These are phyloP conservation scores for Rhynchonycteris naso DNA, from an alignment of 2,797 vertebrate genomes.

Conservation along the genomic window DNA sequence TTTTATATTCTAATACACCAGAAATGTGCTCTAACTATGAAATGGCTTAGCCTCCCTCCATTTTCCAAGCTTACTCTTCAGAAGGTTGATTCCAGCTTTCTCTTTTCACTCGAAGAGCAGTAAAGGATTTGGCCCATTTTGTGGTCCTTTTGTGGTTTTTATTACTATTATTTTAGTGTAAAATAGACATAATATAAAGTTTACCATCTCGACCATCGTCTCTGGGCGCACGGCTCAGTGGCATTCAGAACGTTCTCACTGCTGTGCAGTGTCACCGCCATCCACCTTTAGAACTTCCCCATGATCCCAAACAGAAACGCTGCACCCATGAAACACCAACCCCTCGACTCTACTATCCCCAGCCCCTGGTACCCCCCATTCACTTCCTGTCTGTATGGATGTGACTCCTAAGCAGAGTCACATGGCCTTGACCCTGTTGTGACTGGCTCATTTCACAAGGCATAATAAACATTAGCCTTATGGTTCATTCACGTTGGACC, in stretches of 20 bases:
- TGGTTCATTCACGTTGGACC: accelerated
- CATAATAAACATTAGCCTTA: neutral
- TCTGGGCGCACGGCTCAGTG: neutral
- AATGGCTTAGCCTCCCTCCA: neutral
- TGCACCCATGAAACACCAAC: no score
- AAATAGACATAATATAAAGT: neutral
- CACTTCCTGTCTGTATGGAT: neutral
- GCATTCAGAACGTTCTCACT: accelerated
- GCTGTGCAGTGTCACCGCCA: no score
- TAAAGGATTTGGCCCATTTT: neutral
- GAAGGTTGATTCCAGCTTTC: neutral
- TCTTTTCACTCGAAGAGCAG: neutral
- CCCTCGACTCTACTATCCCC: no score
- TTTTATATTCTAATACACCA: neutral
- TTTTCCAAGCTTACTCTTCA: neutral
- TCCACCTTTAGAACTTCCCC: neutral
- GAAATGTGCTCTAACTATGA: neutral
- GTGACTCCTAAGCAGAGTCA: neutral
- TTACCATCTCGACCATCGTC: neutral
- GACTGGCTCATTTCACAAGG: neutral
- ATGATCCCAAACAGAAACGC: neutral
- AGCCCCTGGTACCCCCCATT: no score
- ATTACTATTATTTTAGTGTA: no score
- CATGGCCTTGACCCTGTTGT: neutral
- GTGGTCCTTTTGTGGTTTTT: neutral